Conservation (phyloP, 1,140 invertebrate genomes). For the Euura saliciscinereae region DNA sequence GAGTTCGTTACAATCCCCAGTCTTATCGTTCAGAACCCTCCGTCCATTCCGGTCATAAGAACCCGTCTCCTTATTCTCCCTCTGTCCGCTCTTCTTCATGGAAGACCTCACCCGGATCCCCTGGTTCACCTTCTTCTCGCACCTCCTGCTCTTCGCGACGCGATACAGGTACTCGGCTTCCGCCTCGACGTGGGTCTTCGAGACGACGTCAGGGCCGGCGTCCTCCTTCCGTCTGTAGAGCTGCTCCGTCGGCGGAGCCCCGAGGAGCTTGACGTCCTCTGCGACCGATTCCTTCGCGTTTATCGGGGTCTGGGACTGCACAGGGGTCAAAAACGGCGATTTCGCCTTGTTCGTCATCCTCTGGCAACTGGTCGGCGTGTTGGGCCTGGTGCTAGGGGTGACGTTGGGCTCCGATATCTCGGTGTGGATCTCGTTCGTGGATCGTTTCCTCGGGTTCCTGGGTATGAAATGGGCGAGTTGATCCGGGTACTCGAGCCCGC, state of each 20-base stretch:
- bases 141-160: not conserved
- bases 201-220: not conserved
- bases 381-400: not conserved
- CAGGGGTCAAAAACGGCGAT: not conserved
- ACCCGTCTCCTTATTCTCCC: no score
- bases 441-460: not conserved
- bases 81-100: no score
- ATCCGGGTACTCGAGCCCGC: not conserved
- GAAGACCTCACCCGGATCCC: no score
- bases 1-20: no score
- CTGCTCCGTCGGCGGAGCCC: not conserved
- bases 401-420: not conserved
- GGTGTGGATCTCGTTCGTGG: not conserved
- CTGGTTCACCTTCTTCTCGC: no score
- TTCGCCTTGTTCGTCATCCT: not conserved
- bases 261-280: not conserved
- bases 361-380: not conserved
- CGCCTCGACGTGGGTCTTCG: not conserved
- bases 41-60: no score
- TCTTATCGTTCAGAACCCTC: no score
- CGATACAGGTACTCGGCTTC: not conserved
- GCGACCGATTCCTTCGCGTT: no score
- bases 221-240: not conserved
- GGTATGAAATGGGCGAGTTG: not conserved
- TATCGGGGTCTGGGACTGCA: not conserved